Percentiles rank a stretch among this genome's conserved stretches.
These are phyloP conservation scores for Dendrolimus punctatus DNA, from an alignment of 1,140 invertebrate genomes.

Conservation along the genomic window DNA sequence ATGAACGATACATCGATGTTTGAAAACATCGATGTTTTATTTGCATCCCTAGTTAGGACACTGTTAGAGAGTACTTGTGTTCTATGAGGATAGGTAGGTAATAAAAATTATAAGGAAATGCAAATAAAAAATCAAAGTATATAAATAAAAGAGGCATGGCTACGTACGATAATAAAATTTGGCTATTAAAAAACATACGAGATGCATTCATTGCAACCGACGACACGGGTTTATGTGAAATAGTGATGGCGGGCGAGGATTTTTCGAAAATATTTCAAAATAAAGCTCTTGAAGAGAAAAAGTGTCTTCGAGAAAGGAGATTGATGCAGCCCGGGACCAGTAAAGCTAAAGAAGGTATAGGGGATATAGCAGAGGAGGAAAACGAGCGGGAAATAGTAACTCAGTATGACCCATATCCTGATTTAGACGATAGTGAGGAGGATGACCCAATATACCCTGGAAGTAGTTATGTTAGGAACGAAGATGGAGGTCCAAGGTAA, in stretches of 20 bases:
- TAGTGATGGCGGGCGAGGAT: slow-evolving; percentile 85
- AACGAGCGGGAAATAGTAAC: slow-evolving; percentile 72
- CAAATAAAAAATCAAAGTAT: slow-evolving; percentile 4
- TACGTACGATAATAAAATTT: slow-evolving; percentile 93
- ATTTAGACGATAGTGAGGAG: slow-evolving; percentile 83
- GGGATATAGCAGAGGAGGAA: slow-evolving; percentile 74
- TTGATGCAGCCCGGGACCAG: slow-evolving; percentile 64
- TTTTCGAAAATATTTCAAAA: slow-evolving; percentile 78
- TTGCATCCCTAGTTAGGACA: no score
- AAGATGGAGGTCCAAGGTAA: slow-evolving; percentile 78
- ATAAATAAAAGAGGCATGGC: slow-evolving; percentile 77
- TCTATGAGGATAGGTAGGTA: no score
- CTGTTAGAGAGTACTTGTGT: no score
- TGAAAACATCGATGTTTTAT: no score
- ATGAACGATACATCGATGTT: no score
- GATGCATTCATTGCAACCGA: slow-evolving; percentile 97
- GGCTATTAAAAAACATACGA: slow-evolving; percentile 92
- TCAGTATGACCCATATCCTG: slow-evolving; percentile 81
- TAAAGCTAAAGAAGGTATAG: slow-evolving; percentile 76
- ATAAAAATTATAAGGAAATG: no score
- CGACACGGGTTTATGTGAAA: slow-evolving; percentile 88
- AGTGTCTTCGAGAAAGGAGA: slow-evolving; percentile 33
- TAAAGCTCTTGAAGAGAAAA: slow-evolving; percentile 53
- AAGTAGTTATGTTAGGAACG: slow-evolving; percentile 73
- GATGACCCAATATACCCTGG: slow-evolving; percentile 74